These are phyloP conservation scores for Mellilla xanthometata DNA, from an alignment of 2,888 invertebrate genomes.

Conservation along the genomic window DNA sequence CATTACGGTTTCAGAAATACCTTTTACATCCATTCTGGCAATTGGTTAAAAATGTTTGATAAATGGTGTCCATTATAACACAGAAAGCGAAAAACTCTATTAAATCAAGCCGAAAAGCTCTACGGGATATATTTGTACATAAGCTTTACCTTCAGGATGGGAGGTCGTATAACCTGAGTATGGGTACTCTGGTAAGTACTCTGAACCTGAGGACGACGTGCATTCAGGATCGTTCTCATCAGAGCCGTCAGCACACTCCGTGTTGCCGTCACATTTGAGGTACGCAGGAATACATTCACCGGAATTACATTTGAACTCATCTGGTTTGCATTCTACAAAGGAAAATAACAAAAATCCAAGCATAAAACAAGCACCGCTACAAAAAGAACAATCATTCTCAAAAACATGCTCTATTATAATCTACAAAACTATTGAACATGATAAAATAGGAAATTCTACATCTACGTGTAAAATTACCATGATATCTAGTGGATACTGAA, in stretches of 20 bases:
- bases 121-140: too few relatives aligned
- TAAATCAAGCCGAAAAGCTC: too few relatives aligned
- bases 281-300: conserved; percentile 86
- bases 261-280: conserved; percentile 84
- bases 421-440: conserved; percentile 7
- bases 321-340: conserved; percentile 71
- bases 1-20: too few relatives aligned
- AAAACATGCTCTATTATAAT: too few relatives aligned
- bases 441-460: neutral
- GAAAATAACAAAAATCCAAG: too few relatives aligned
- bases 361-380: conserved; percentile 4
- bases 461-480: too few relatives aligned
- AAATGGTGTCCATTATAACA: too few relatives aligned
- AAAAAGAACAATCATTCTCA: too few relatives aligned
- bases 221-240: conserved; percentile 86
- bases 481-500: neutral
- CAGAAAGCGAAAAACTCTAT: too few relatives aligned
- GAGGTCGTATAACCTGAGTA: conserved; percentile 6
- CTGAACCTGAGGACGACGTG: conserved; percentile 21
- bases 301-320: conserved; percentile 86
- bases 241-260: conserved; percentile 85
- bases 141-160: conserved; percentile 6
- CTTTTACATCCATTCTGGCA: too few relatives aligned
- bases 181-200: conserved; percentile 8
- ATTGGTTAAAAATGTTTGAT: too few relatives aligned